Conservation (phyloP, 2,888 invertebrate genomes). For the Scaptodrosophila latifasciaeformis region DNA sequence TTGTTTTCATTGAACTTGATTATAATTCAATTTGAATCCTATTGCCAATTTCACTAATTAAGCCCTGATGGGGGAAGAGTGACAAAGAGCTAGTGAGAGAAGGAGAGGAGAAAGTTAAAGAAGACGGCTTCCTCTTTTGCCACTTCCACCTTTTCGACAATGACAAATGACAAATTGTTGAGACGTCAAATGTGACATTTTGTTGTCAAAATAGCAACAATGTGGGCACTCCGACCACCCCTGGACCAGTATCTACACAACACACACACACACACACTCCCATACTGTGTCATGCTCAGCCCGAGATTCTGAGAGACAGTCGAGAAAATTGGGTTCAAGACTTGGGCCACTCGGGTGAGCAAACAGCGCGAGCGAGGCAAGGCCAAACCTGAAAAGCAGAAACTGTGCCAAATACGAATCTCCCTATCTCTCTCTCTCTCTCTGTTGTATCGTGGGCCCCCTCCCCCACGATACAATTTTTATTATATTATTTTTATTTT, state of each 20-base stretch:
- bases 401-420: slow-evolving; percentile 27
- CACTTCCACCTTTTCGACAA: not conserved
- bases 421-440: no score
- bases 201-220: slow-evolving; percentile 70
- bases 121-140: no score
- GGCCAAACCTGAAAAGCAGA: slow-evolving; percentile 21
- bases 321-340: slow-evolving; percentile 23
- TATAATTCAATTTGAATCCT: no score
- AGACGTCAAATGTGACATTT: slow-evolving; percentile 68
- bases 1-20: no score
- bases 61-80: not conserved
- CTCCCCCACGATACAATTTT: slow-evolving; percentile 46
- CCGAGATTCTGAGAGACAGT: no score
- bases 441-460: no score
- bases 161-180: slow-evolving; percentile 65
- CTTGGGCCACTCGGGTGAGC: slow-evolving; percentile 24
- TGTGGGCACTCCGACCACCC: slow-evolving; percentile 25
- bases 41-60: no score
- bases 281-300: no score
- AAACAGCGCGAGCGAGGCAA: slow-evolving; percentile 8
- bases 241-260: no score
- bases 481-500: slow-evolving; percentile 37
- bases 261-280: no score
- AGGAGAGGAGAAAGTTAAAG: no score
- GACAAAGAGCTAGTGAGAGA: no score